Evolutionary conservation across 2,113 vertebrate species (phyloP), one percentile per base, ranked within the genome.

Genomic region (Heloderma charlesbogerti): DNA sequence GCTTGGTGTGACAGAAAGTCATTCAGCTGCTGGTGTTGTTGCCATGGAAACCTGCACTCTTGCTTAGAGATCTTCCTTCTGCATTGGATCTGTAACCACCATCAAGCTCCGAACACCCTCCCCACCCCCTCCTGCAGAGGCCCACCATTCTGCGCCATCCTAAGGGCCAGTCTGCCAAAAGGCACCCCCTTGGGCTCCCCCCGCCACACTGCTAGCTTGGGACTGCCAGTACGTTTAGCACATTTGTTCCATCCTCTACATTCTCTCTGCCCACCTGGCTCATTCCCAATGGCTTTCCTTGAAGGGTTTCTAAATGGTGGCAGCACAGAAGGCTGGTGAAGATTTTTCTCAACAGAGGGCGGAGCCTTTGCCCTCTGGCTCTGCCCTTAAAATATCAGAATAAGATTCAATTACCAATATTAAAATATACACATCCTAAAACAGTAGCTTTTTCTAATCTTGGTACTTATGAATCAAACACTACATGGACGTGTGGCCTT

Each of bases 11-110:
- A 96, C 95, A 95, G 96, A 1, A 69, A 95, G 95, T 84, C 94
- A 95, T 95, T 96, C 95, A 90, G 96, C 97, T 96, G 96, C 95
- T 97, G 97, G 96, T 96, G 95, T 88, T 82, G 95, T 97, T 96
- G 95, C 96, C 95, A 97, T 97, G 96, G 97, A 69, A 97, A 98
- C 97, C 34, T 29, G 57, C 80, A 37, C 94, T 94, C 93, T 8
- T 37, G 92, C 86, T 48, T 1, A 5, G 81, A 95, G 93, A 93
- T 57, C 92, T 94, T 90, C 91, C 91, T 89, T 89, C 92, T 82
- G 89, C 72, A 0, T 51, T n/a, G 75, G 94, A 94, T 93, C 96
- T 81, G 1, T 92, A 93, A 95, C 93, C 81, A 91, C 91, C 79
- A 88, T 75, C 94, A 60, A 79, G 89, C 91, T 89, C 88, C 72